Base-by-base conservation (phyloP, 2,797 vertebrate species). In the Crocodylus rhombifer region DNA sequence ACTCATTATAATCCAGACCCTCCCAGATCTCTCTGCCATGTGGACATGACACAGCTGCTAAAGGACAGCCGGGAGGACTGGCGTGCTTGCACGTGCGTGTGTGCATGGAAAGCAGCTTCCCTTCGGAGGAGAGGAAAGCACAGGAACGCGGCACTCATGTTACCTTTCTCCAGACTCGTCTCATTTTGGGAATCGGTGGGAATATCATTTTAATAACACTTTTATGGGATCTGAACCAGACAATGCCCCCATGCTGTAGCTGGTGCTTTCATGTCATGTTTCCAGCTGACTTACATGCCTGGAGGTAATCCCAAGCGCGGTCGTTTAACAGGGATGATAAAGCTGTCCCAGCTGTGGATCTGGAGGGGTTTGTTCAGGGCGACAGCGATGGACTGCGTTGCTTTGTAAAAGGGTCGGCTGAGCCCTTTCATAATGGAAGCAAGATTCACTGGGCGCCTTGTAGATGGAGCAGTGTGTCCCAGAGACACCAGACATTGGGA, bases 381-480 rank as follows among this genome's bases (percentile, higher is more conserved):
- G 57, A 25, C 26, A 17, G 26, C 7, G 26, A 76, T 30, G 20
- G 65, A 83, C 81, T 71, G n/a, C 63, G 9, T 0, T 6, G 80
- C 91, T 94, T 92, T 90, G 86, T 90, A 87, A 92, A 92, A 84
- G 67, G 14, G 56, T 77, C 87, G 25, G 25, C 80, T 80, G 71
- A 10, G 67, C 58, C 5, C 61, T 76, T 78, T 56, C 56, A 3
- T 2, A 74, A 15, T 71, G 92, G 89, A 91, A 78, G 80, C 87
- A 42, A 74, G 7, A 42, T 58, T 65, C 65, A 5, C n/a, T 86
- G 87, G 82, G 69, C 87, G 88, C 77, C 82, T 51, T 11, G 42
- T 51, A 11, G 42, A 10, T 11, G 42, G 42, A 51, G 42, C 42
- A 2, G 42, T 51, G 30, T 69, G 18, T 18, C 30, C 65, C 18